Conservation (phyloP, 2,797 vertebrate genomes). For the Cetoscarus ocellatus region DNA sequence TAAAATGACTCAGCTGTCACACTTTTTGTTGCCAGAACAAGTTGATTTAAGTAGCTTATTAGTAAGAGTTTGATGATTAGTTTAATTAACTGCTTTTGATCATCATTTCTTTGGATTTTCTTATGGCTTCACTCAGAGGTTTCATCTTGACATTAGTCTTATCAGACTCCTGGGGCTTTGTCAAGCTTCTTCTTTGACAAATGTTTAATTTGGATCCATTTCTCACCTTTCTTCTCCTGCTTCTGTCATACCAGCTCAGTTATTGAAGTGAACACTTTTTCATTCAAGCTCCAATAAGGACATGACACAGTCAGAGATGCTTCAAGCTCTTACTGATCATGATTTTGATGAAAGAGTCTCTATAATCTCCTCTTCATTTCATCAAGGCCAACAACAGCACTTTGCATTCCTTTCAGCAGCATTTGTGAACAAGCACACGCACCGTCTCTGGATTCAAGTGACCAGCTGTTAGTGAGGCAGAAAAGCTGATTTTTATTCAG, state of each 20-base stretch:
- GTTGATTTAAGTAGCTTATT: no score
- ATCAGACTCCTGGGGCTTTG: background rate
- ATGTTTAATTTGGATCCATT: background rate
- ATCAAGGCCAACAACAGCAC: background rate
- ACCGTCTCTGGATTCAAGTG: background rate
- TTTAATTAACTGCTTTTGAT: no score
- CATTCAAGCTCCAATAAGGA: background rate
- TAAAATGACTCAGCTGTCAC: no score
- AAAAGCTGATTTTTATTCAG: background rate
- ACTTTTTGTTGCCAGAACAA: no score
- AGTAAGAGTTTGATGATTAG: no score
- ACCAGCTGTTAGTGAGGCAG: slow-evolving; percentile 1
- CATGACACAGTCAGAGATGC: slow-evolving; percentile 2
- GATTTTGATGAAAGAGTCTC: background rate
- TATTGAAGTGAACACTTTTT: background rate
- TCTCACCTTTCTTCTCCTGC: background rate
- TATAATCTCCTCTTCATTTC: background rate
- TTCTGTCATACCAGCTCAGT: background rate
- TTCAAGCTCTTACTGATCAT: background rate
- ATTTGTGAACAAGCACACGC: background rate
- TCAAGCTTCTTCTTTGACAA: background rate
- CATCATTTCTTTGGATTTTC: no score
- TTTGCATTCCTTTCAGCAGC: background rate
- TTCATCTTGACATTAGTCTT: no score
- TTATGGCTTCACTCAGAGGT: no score